Conservation (phyloP, 2,797 vertebrate species). For the Melanotaenia parkinsoni region DNA sequence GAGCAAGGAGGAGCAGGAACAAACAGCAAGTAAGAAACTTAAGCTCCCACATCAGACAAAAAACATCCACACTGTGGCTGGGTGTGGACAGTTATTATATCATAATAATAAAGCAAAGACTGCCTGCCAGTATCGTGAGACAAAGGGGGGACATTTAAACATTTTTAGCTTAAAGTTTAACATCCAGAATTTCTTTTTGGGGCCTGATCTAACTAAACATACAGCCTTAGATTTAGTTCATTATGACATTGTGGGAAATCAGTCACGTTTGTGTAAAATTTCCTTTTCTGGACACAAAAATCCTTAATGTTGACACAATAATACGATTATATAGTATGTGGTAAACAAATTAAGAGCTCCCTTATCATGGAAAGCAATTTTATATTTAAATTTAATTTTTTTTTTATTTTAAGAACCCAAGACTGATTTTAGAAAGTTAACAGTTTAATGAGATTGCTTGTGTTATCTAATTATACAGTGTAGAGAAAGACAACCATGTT, state of each 20-base stretch:
- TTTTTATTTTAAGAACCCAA: neutral
- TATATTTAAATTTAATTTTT: too few relatives aligned
- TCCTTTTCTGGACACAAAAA: neutral
- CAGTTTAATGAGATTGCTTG: neutral
- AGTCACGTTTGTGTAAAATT: too few relatives aligned
- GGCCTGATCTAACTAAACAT: too few relatives aligned
- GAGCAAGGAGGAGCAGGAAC: conserved; percentile 75
- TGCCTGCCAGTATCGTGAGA: neutral
- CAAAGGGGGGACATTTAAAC: neutral
- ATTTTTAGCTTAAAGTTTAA: neutral
- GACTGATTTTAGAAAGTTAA: neutral
- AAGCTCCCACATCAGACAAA: conserved; percentile 11
- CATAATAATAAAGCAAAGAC: conserved; percentile 6
- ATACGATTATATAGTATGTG: neutral
- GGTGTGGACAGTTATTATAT: conserved; percentile 14
- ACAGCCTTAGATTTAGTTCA: too few relatives aligned
- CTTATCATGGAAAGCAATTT: too few relatives aligned
- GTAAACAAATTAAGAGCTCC: too few relatives aligned
- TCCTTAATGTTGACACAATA: neutral
- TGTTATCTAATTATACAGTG: neutral
- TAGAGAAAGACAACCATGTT: neutral
- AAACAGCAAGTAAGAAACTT: conserved; percentile 80
- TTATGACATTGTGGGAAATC: too few relatives aligned
- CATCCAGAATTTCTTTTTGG: too few relatives aligned
- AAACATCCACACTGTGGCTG: conserved; percentile 4